Evolutionary conservation across 2,888 invertebrate species (phyloP), one percentile per base, ranked within the genome.

Genomic region (Hydrotaea cyrtoneurina): DNA sequence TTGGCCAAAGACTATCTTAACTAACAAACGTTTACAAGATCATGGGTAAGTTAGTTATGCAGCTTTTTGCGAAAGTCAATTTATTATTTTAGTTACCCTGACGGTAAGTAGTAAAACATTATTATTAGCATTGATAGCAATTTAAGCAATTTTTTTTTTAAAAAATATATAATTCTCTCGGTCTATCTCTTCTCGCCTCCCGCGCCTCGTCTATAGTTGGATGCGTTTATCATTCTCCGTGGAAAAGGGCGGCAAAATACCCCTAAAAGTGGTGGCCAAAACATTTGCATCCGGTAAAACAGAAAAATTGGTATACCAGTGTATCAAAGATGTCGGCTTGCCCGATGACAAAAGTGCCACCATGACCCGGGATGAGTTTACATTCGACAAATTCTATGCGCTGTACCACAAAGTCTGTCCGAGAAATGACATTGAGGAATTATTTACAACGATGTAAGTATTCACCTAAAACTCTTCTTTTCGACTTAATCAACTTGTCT

Each of bases 211-310:
- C 11, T 36, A 15, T 93, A 99, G 99, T 95, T 99, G 99, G 99
- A 98, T 99, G 97, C 96, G 98, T 86, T 94, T 99, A 73, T 96
- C 98, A 86, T 97, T 99, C 93, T 94, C 97, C 89, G 97, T 98
- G 78, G 99, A 99, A 92, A 96, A 97, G 50, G 96, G 96, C 90
- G 98, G 98, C 53, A 98, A 98, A 93, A 98, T 99, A 80, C 99
- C 99, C 1, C 98, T 99, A 2, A 97, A 98, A 93, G 97, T 98
- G 72, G 96, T 99, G 46, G 98, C 98, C 78, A 94, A 98, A 91
- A 99, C 99, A 80, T 99, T 99, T 93, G 99, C 99, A 2, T 99
- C 99, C n/a, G 99, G 99, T 71, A 98, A 98, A 94, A 98, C 99
- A 4, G 99, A 99, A 93, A 99, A 98, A 93, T 94, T 99, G 92